These are phyloP conservation scores for Proterorhinus semilunaris DNA, from an alignment of 2,113 vertebrate genomes.

Conservation along the genomic window DNA sequence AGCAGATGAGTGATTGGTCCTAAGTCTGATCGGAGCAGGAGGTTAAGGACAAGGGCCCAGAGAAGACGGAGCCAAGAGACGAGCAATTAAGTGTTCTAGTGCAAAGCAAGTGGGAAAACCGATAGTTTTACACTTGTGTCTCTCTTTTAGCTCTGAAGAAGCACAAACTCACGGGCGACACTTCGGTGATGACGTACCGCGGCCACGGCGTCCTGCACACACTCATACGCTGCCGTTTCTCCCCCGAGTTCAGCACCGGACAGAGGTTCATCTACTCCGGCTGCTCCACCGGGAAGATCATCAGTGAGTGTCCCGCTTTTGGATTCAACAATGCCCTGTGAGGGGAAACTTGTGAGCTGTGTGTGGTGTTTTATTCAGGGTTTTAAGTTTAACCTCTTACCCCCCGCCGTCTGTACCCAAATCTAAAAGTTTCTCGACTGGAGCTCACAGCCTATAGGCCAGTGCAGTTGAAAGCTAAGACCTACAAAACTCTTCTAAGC, in stretches of 20 bases:
- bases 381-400: too few relatives aligned
- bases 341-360: too few relatives aligned
- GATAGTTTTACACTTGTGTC: not conserved
- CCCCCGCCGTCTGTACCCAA: too few relatives aligned
- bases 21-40: slow-evolving; percentile 3
- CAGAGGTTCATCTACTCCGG: slow-evolving; percentile 90
- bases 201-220: slow-evolving; percentile 91
- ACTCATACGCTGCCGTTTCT: slow-evolving; percentile 89
- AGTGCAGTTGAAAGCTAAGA: too few relatives aligned
- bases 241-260: slow-evolving; percentile 85
- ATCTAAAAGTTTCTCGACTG: too few relatives aligned
- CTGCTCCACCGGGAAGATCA: slow-evolving; percentile 88
- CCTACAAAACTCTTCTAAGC: too few relatives aligned
- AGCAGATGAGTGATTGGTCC: slow-evolving; percentile 21
- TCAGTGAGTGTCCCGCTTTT: slow-evolving; percentile 76
- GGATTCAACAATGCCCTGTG: not conserved
- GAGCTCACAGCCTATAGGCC: too few relatives aligned
- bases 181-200: slow-evolving; percentile 91
- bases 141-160: slow-evolving; percentile 80
- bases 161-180: slow-evolving; percentile 86
- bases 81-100: not conserved
- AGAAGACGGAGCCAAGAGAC: slow-evolving; percentile 1
- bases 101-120: not conserved
- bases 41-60: slow-evolving; percentile 6
- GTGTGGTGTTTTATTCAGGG: not conserved